Evolutionary conservation across 2,888 invertebrate genomes (phyloP), one percentile per base, ranked within the genome.

Genomic region (Diplolepis rosae): DNA sequence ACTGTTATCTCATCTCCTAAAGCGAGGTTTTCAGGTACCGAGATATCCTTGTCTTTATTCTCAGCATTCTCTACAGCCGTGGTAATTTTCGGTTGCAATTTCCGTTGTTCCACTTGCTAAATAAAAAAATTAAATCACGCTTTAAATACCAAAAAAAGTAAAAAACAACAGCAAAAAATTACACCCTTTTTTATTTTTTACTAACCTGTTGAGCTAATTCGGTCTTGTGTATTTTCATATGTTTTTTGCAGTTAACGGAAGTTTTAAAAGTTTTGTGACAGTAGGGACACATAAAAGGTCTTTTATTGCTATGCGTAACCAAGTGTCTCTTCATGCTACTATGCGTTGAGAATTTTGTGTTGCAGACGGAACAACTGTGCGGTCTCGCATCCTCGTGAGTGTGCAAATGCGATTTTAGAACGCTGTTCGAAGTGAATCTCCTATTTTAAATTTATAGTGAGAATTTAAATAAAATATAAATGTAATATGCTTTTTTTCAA

Each of bases 141-240:
- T 65, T 51, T 27, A 4, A 50, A 28, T 22, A 18, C 22, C 18
- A 22, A 48, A 22, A 9, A n/a, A n/a, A n/a, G n/a, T n/a, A n/a
- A n/a, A n/a, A n/a, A n/a, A n/a, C n/a, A n/a, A n/a, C n/a, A n/a
- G 24, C 15, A n/a, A 42, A 22, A 48, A 22, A 15, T 48, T 48
- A 11, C 18, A 22, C 22, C 4, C 9, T 54, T 76, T 48, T 4
- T 4, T 11, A 22, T 48, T 48, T 22, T 22, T 48, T 4, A 72
- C 71, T 18, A 28, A 87, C 84, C 82, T 80, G 89, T 76, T 90
- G 84, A 15, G 90, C 90, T 9, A 90, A 82, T 79, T 92, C 91
- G 69, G 88, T 89, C 76, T 90, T 90, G 83, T 93, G 93, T 3
- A 91, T 90, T 78, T 91, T 91, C 88, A 93, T 93, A 80, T 94